Base-by-base conservation (phyloP, 2,888 invertebrate genomes). In the Tachina lurida region DNA sequence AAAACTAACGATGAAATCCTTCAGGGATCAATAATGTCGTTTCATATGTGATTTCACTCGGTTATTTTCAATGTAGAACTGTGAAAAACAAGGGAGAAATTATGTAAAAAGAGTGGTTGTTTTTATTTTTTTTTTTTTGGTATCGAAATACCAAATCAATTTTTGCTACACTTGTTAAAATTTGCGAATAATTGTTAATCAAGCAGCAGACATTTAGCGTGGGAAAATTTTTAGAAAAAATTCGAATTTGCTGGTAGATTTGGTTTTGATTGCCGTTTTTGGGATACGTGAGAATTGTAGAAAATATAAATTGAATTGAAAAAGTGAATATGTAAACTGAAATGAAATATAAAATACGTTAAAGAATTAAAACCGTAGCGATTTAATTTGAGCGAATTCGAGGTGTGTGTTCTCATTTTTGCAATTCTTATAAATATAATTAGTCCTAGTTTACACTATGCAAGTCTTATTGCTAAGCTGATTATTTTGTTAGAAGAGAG, bases 1-100 rank as follows among this genome's bases (percentile, higher is more conserved):
- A 67, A 76, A 56, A 65, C 67, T 52, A 68, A 74, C 67, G 12
- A 49, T 60, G 39, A 75, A 71, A 70, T 76, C 49, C 87, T 85
- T 71, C 67, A 65, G 87, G 85, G 85, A 85, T 80, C 62, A 70
- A 52, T 76, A 79, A 82, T 56, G 63, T 70, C 49, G 76, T 78
- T 70, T 79, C 68, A 75, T 17, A 45, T 75, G 58, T 45, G 78
- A 41, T 12, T 60, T 52, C 12, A 49, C n/a, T n/a, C n/a, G n/a
- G n/a, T n/a, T n/a, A n/a, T n/a, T 52, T 73, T 60, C 17, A 43
- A 22, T 41, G 7, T 4, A 17, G 10, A 43, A 70, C 8, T 54
- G 45, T 41, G 12, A 10, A 15, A 31, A 58, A 43, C 0, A 13
- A 2, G 58, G n/a, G 7, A 4, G 47, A 41, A 17, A 17, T 2